A percentile compares a stretch with the other conserved stretches of the same genome.
Evolutionary conservation across 2,888 invertebrate genomes (phyloP).

Genomic region (Melanargia galathea): DNA sequence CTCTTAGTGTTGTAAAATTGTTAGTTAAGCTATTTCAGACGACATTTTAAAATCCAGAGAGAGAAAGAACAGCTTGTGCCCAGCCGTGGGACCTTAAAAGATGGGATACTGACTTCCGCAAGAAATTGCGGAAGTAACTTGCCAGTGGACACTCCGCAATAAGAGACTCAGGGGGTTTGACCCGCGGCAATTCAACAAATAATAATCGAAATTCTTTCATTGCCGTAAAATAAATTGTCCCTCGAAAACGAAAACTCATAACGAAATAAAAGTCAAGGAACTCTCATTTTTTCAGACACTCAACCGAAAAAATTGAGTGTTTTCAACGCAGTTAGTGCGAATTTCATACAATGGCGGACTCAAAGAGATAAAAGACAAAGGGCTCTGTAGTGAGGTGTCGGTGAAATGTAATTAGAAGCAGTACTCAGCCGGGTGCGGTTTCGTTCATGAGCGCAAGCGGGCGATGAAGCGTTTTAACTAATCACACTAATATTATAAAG

Average conservation of each 20-base stretch:
- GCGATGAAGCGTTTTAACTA: neutral
- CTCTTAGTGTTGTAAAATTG: too few relatives aligned
- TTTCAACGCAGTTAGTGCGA: conserved; percentile 25
- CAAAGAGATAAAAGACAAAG: conserved; percentile 37
- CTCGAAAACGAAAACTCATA: neutral
- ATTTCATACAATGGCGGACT: conserved; percentile 30
- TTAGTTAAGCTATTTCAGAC: too few relatives aligned
- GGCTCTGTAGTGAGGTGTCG: conserved; percentile 27
- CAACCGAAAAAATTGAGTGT: conserved; percentile 22
- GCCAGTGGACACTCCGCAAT: too few relatives aligned
- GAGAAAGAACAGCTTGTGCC: too few relatives aligned
- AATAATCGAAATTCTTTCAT: too few relatives aligned
- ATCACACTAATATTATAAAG: neutral
- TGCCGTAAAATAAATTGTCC: neutral
- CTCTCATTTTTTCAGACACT: conserved; percentile 6
- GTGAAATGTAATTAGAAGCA: conserved; percentile 42
- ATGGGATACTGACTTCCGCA: too few relatives aligned
- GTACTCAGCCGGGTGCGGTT: conserved; percentile 24
- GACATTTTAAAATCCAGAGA: too few relatives aligned
- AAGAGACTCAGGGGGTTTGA: neutral
- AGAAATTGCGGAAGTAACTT: too few relatives aligned
- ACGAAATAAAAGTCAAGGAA: conserved; percentile 2
- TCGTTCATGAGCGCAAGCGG: conserved; percentile 20
- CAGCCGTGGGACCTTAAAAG: too few relatives aligned
- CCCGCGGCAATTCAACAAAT: neutral